Percentiles rank a stretch among this genome's conserved stretches.
These are phyloP conservation scores for Caenorhabditis sp. DNA, from an alignment of 2,888 invertebrate species.

Conservation along the genomic window DNA sequence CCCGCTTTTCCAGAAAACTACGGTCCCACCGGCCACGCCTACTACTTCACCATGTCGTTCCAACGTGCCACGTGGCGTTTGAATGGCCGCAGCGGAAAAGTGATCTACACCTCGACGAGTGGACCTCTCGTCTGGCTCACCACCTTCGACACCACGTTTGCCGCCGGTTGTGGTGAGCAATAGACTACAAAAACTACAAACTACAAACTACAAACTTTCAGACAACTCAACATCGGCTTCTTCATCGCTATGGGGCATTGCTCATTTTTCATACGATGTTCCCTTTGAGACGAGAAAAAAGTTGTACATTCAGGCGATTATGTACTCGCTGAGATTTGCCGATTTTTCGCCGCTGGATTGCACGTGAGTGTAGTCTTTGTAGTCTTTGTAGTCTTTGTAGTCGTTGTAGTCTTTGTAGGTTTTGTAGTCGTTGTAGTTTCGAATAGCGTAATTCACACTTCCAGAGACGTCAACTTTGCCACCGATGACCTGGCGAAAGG, in stretches of 20 bases:
- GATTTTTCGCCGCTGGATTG: constrained; percentile 67
- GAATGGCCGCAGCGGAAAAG: constrained; percentile 71
- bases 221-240: constrained; percentile 63
- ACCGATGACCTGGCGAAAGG: constrained; percentile 70
- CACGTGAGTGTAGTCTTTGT: constrained; percentile 44
- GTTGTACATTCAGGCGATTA: constrained; percentile 64
- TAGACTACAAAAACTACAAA: constrained; percentile 8
- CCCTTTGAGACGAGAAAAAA: constrained; percentile 58
- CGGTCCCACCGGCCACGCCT: constrained; percentile 73
- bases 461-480: constrained; percentile 75
- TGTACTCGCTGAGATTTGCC: constrained; percentile 59
- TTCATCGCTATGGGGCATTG: constrained; percentile 76
- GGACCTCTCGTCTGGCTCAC: constrained; percentile 75
- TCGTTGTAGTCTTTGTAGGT: not conserved
- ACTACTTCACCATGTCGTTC: constrained; percentile 76
- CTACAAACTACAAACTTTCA: constrained; percentile 13
- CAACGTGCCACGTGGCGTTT: constrained; percentile 74
- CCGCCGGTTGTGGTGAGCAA: constrained; percentile 69
- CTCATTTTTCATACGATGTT: constrained; percentile 71
- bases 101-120: constrained; percentile 68
- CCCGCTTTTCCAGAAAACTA: constrained; percentile 70
- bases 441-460: constrained; percentile 18
- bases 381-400: not conserved
- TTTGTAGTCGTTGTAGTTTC: no score
- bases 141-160: constrained; percentile 73